These are phyloP conservation scores for Melanostigma gelatinosum DNA, from an alignment of 2,113 vertebrate genomes.

Conservation along the genomic window DNA sequence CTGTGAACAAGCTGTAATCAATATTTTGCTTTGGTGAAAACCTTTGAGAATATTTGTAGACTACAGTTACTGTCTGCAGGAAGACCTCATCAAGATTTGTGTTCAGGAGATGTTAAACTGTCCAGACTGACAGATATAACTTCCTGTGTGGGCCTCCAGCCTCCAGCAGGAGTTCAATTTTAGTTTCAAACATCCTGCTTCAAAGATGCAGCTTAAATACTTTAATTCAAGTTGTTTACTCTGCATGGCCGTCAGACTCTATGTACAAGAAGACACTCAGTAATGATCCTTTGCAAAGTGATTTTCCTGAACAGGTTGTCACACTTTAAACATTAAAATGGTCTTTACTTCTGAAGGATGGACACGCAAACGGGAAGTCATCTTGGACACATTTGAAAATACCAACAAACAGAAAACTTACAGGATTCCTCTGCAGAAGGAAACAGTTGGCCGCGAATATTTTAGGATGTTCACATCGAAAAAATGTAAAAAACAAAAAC, in stretches of 20 bases:
- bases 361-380: not conserved
- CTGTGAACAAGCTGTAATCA: not conserved
- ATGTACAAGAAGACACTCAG: not conserved
- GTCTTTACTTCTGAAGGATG: not conserved
- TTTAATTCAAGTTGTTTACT: not conserved
- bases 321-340: not conserved
- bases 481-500: not conserved
- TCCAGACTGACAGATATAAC: not conserved
- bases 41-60: too few species aligned
- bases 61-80: not conserved
- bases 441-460: not conserved
- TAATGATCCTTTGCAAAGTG: not conserved
- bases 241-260: not conserved
- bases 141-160: not conserved
- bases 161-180: not conserved
- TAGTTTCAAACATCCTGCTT: not conserved
- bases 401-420: not conserved
- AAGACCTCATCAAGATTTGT: not conserved
- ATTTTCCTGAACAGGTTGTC: too few species aligned
- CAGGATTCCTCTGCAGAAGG: not conserved
- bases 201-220: not conserved
- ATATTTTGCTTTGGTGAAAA: not conserved
- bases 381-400: not conserved
- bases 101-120: not conserved
- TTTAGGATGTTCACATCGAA: not conserved